Conservation (phyloP, 2,797 vertebrate genomes). For the Microchirus variegatus region DNA sequence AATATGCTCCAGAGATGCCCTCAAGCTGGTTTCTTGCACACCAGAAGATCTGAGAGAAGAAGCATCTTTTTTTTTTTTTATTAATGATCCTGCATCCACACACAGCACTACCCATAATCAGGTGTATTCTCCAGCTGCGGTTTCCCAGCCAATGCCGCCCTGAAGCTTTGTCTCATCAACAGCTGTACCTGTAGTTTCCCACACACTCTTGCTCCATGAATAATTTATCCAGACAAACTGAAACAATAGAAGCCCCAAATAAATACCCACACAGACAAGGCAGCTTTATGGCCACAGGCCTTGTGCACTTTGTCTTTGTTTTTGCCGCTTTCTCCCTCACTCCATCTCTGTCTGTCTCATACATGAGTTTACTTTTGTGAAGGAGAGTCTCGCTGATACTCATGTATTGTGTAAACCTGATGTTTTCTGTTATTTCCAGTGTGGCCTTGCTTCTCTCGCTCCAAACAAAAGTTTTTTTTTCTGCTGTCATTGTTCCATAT, state of each 20-base stretch:
- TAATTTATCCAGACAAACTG: conserved; percentile 68
- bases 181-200: conserved; percentile 67
- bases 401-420: conserved; percentile 33
- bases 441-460: conserved; percentile 11
- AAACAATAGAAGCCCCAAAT: conserved; percentile 66
- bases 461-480: conserved; percentile 35
- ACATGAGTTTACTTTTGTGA: conserved; percentile 9
- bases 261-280: conserved; percentile 66
- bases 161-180: conserved; percentile 75
- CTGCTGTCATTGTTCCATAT: conserved; percentile 16
- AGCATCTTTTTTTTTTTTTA: conserved; percentile 55
- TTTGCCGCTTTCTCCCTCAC: conserved; percentile 27
- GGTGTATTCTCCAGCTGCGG: conserved; percentile 57
- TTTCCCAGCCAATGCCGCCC: conserved; percentile 62
- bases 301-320: conserved; percentile 50
- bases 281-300: conserved; percentile 58
- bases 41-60: conserved; percentile 49
- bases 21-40: conserved; percentile 30
- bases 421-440: conserved; percentile 20
- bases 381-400: conserved; percentile 23
- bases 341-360: conserved; percentile 17
- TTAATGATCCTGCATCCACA: conserved; percentile 59
- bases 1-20: conserved; percentile 24
- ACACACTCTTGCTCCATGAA: conserved; percentile 66
- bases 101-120: conserved; percentile 57